A percentile compares a stretch with the other conserved stretches of the same genome.
phyloP scores from a whole-genome alignment of 2,797 vertebrate species.

The Emydoidea blandingii region DNA sequence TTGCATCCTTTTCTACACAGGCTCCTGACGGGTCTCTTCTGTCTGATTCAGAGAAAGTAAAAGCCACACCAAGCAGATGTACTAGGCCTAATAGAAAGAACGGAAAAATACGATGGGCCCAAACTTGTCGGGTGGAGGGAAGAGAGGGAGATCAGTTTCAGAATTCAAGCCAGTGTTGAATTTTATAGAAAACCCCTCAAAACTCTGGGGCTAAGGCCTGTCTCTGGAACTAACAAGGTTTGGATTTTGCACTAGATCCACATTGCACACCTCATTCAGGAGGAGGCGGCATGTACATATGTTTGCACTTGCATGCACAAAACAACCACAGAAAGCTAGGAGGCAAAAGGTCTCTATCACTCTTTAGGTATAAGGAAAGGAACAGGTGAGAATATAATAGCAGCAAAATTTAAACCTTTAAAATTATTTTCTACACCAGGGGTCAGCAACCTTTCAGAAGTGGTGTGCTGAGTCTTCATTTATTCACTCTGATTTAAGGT shows the following conservation, averaged over 20 bases:
- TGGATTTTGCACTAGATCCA: background rate
- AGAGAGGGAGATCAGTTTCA: background rate
- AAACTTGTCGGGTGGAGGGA: background rate
- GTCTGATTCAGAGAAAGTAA: background rate
- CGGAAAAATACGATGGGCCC: background rate
- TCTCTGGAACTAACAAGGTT: background rate
- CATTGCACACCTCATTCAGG: background rate
- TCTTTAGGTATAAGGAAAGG: background rate
- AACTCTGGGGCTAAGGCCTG: background rate
- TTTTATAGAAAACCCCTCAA: background rate
- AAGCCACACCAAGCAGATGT: background rate
- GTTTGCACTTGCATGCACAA: background rate
- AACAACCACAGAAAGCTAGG: background rate
- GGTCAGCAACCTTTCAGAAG: too few species aligned
- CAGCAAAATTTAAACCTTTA: background rate
- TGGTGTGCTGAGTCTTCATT: too few species aligned
- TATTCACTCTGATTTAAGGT: too few species aligned
- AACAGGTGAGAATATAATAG: background rate
- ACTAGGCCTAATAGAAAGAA: background rate
- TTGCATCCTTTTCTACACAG: background rate
- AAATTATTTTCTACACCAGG: background rate
- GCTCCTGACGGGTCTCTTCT: background rate
- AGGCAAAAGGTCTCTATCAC: background rate
- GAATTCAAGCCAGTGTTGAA: background rate
- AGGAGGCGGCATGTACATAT: background rate